Conservation (phyloP, 2,888 invertebrate species). For the Gasteruption jaculator region DNA sequence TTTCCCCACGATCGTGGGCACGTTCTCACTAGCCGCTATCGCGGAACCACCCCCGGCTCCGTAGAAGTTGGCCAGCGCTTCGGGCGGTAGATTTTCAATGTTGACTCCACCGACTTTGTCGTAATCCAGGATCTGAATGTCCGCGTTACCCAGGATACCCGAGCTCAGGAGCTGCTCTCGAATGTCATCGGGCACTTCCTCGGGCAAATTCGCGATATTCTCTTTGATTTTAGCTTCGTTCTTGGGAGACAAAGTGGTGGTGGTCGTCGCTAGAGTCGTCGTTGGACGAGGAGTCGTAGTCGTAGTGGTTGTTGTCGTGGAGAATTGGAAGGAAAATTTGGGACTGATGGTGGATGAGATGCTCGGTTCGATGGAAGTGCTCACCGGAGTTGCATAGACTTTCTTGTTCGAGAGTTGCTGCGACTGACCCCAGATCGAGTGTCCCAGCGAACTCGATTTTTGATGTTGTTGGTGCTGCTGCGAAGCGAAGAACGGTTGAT, state of each 20-base stretch:
- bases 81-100: constrained; percentile 76
- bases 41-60: constrained; percentile 77
- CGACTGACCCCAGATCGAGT: constrained; percentile 43
- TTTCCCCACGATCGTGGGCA: constrained; percentile 59
- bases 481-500: constrained; percentile 14
- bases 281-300: constrained; percentile 56
- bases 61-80: constrained; percentile 82
- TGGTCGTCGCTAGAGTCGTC: constrained; percentile 54
- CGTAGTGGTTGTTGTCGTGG: constrained; percentile 52
- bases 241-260: constrained; percentile 54
- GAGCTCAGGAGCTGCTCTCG: constrained; percentile 78
- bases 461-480: constrained; percentile 16
- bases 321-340: constrained; percentile 47
- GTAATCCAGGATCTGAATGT: constrained; percentile 82
- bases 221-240: constrained; percentile 53
- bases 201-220: constrained; percentile 61
- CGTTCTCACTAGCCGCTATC: constrained; percentile 63
- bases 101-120: constrained; percentile 85
- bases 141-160: constrained; percentile 81
- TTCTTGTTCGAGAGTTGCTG: too few relatives aligned
- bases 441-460: constrained; percentile 17
- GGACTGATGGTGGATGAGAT: constrained; percentile 54
- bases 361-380: constrained; percentile 48
- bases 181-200: constrained; percentile 84
- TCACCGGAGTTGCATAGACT: constrained; percentile 44